phyloP scores from a whole-genome alignment of 64 coral and sea anemone species.

The Orbicella faveolata region DNA sequence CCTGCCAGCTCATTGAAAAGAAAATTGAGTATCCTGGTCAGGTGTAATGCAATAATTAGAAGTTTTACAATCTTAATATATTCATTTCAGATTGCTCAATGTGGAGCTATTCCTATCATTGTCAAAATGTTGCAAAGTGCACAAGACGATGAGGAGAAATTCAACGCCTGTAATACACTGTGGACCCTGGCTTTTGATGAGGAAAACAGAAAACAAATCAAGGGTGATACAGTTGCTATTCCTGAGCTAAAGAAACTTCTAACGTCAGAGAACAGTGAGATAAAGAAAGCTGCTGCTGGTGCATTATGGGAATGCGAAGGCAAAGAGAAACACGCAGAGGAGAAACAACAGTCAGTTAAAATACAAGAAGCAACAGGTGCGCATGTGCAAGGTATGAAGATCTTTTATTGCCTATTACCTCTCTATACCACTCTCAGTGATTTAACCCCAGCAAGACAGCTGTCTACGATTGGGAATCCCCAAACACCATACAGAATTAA shows the following conservation, averaged over 20 bases:
- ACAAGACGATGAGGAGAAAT: conserved; percentile 36
- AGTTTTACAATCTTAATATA: too few relatives aligned
- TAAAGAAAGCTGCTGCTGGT: conserved; percentile 60
- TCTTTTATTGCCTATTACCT: too few relatives aligned
- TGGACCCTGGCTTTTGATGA: conserved; percentile 79
- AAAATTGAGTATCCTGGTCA: too few relatives aligned
- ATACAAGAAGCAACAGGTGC: neutral
- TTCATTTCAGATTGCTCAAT: conserved; percentile 53
- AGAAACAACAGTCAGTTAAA: neutral
- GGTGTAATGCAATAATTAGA: too few relatives aligned
- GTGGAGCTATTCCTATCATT: conserved; percentile 52
- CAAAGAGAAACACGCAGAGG: conserved; percentile 48
- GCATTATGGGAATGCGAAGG: conserved; percentile 82
- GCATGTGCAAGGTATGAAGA: neutral
- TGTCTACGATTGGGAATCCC: too few relatives aligned
- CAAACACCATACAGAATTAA: too few relatives aligned
- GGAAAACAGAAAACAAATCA: conserved; percentile 56
- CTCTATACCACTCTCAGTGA: neutral
- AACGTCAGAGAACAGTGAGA: conserved; percentile 21
- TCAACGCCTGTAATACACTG: conserved; percentile 51
- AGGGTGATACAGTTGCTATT: conserved; percentile 5
- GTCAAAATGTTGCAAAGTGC: conserved; percentile 47
- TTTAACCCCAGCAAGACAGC: too few relatives aligned
- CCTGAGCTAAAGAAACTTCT: conserved; percentile 35
- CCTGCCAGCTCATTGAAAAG: too few relatives aligned